Conservation (phyloP, 2,888 invertebrate genomes). For the Campoplex capitator region DNA sequence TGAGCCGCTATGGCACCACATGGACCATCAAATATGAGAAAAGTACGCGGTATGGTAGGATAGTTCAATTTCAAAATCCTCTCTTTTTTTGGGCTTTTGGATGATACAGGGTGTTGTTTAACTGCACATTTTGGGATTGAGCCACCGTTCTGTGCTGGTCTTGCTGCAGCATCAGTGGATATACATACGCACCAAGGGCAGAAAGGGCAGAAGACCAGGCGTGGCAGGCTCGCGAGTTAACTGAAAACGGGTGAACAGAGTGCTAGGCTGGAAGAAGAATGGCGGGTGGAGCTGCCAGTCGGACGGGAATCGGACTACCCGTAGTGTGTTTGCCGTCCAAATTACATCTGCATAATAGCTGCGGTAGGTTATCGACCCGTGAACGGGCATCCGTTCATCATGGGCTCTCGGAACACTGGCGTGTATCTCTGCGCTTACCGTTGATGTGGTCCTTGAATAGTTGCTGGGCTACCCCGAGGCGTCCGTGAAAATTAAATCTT, state of each 20-base stretch:
- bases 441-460: conserved; percentile 46
- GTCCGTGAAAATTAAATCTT: conserved; percentile 63
- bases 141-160: conserved; percentile 35
- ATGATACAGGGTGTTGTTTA: conserved; percentile 34
- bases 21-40: background rate
- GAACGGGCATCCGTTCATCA: conserved; percentile 79
- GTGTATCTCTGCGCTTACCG: conserved; percentile 67
- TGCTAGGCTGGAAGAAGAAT: conserved; percentile 73
- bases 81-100: conserved; percentile 14
- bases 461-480: conserved; percentile 42
- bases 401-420: conserved; percentile 68
- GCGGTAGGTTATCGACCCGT: conserved; percentile 79
- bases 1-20: background rate
- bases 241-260: conserved; percentile 69
- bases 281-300: conserved; percentile 73
- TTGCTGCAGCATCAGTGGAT: conserved; percentile 42
- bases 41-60: conserved; percentile 14
- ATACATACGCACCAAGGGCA: conserved; percentile 44
- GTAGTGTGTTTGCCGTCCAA: conserved; percentile 80
- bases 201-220: conserved; percentile 51
- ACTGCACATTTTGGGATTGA: conserved; percentile 51
- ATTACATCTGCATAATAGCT: conserved; percentile 83
- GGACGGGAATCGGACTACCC: conserved; percentile 75
- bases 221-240: conserved; percentile 65
- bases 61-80: conserved; percentile 40